Evolutionary conservation across 2,113 vertebrate genomes (phyloP).

Genomic region (Neolamprologus falcicula): DNA sequence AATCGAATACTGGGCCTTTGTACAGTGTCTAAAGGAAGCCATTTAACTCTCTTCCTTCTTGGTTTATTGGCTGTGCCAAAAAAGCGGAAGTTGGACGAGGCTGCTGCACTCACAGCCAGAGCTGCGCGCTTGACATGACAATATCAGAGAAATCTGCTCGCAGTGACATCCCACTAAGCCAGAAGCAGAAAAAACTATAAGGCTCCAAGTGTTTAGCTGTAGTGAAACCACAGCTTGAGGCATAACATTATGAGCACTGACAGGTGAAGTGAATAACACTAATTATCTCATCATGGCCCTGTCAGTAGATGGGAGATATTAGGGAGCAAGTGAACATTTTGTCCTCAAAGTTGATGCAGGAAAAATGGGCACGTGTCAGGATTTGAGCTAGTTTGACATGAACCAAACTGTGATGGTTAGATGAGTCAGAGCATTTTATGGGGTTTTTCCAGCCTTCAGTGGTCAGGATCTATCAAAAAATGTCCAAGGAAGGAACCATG

Average conservation of each 20-base stretch:
- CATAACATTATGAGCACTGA: neutral
- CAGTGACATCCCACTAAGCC: neutral
- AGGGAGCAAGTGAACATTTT: neutral
- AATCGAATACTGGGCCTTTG: neutral
- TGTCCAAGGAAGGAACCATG: neutral
- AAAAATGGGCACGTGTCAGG: neutral
- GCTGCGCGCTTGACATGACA: neutral
- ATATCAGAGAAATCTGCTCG: neutral
- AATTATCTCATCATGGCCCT: neutral
- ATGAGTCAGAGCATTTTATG: neutral
- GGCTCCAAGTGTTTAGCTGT: neutral
- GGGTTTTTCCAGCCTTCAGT: neutral
- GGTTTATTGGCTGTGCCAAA: neutral
- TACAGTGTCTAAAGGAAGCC: neutral
- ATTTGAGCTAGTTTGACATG: neutral
- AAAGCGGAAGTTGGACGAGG: neutral
- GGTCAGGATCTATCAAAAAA: neutral
- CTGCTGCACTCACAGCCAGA: neutral
- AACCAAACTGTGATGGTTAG: neutral
- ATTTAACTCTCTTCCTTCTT: neutral
- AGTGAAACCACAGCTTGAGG: neutral
- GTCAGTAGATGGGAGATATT: neutral
- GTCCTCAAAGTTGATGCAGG: neutral
- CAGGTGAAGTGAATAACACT: neutral
- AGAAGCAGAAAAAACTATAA: neutral